phyloP scores from a whole-genome alignment of 2,888 invertebrate genomes.

The Ganaspis brasiliensis region DNA sequence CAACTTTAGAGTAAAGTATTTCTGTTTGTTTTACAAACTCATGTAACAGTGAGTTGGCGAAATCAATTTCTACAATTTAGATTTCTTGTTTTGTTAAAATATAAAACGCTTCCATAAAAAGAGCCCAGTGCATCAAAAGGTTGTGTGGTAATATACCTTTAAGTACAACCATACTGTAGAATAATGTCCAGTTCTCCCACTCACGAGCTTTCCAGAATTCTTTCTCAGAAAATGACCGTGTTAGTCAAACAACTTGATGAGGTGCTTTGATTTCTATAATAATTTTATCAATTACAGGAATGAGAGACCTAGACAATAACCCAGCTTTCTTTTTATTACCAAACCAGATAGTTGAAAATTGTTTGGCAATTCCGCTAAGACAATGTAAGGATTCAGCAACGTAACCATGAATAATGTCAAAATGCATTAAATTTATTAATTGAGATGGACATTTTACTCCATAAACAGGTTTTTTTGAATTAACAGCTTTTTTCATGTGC shows the following conservation, averaged over 20 bases:
- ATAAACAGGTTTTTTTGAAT: background rate
- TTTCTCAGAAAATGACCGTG: conserved; percentile 11
- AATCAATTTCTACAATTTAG: background rate
- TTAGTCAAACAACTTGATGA: conserved; percentile 5
- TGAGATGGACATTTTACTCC: background rate
- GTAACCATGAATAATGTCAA: background rate
- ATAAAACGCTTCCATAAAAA: background rate
- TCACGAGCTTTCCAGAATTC: conserved; percentile 5
- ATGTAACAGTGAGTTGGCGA: background rate
- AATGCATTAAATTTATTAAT: background rate
- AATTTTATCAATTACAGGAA: conserved; percentile 7
- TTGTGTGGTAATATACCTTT: conserved; percentile 19
- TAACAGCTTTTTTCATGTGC: background rate
- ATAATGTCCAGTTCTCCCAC: background rate
- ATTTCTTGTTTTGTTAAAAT: background rate
- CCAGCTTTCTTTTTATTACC: conserved; percentile 12
- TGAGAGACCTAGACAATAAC: background rate
- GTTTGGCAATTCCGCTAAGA: conserved; percentile 14
- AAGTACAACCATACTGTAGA: conserved; percentile 32
- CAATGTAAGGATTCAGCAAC: background rate
- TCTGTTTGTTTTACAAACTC: background rate
- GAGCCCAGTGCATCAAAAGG: conserved; percentile 1
- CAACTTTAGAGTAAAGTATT: background rate
- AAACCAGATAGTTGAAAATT: conserved; percentile 30
- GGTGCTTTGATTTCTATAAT: conserved; percentile 5